Base-by-base conservation (phyloP, 1,140 invertebrate genomes). In the Catajapyx aquilonaris region DNA sequence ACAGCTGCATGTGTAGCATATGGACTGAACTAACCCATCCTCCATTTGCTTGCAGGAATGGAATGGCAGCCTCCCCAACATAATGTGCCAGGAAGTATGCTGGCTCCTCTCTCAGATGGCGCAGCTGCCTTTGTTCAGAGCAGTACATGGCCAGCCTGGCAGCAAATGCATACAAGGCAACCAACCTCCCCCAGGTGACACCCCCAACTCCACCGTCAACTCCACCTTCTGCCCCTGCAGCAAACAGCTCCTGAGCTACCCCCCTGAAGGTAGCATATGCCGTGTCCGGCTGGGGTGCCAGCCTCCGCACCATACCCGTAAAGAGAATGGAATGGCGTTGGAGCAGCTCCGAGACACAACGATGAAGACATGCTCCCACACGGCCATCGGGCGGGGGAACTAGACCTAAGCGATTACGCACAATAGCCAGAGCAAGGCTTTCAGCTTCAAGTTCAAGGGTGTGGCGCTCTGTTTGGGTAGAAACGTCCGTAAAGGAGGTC, bases 91-190 rank as follows among this genome's bases (percentile, higher is more conserved):
- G 49, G 46, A 51, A 60, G 10, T 51, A 33, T 2, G 65, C 56
- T 35, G 59, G 40, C 48, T 57, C 57, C 18, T 55, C 51, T 20
- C 52, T 58, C 7, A 58, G 42, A 30, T 47, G 47, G 37, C 57
- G 48, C 57, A 61, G 16, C 15, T 17, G 32, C 38, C 57, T 54
- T 35, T 59, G 54, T 31, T 68, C 56, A 22, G 56, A 51, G 18
- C 57, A 64, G 53, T 65, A 62, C 1, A 63, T 48, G 1, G 64
- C 62, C 9, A 71, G 46, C 38, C 66, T 57, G 20, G 63, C 62
- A 49, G 64, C 67, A 48, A 70, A 70, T 7, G 68, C 65, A 45
- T 68, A 70, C 2, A 71, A 54, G 40, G 65, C 65, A n/a, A 70
- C 60, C 32, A 70, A 64, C 43, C 66, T 59, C 5, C 66, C 65